Base-by-base conservation (phyloP, 2,113 vertebrate genomes). In the Chaenocephalus aceratus region DNA sequence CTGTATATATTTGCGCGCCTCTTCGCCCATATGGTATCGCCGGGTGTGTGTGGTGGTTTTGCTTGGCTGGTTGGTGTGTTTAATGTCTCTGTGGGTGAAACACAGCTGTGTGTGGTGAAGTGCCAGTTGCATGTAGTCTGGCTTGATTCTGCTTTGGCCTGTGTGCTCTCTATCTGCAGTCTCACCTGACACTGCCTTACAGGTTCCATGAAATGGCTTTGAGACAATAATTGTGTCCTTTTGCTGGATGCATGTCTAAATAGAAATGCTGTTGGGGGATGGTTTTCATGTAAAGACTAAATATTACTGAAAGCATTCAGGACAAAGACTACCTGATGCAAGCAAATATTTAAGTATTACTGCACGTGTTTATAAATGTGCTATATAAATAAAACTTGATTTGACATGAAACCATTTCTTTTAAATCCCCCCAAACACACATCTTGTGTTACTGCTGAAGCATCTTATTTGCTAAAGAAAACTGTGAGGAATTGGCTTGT, bases 191-290 rank as follows among this genome's bases (percentile, higher is more conserved):
- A 70, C 87, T 92, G 85, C 89, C 90, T 91, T 75, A 76, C 67
- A 86, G 91, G 92, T 93, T 90, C 92, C 92, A 92, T 91, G 85
- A 92, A 92, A 93, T 91, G 91, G 18, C 62, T 86, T 68, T 66
- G 1, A 64, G 60, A 77, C 71, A 0, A 14, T 21, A 46, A 48
- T 66, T 78, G 62, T 52, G 0, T 26, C 21, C 1, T 63, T 57
- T 60, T 34, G 3, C 67, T 66, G 48, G 21, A 69, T 67, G 10
- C 45, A 34, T 53, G 64, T 75, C 54, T 41, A 54, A n/a, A 74
- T 44, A 15, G 46, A 59, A 6, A 41, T 41, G 6, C 64, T 57
- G 0, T 44, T 68, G 6, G 14, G 36, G 26, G 26, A 26, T 69
- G 59, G 53, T 7, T 72, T 74, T 66, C 36, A 41, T 41, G 36